Base-by-base conservation (phyloP, 2,797 vertebrate genomes). In the Anniella stebbinsi region DNA sequence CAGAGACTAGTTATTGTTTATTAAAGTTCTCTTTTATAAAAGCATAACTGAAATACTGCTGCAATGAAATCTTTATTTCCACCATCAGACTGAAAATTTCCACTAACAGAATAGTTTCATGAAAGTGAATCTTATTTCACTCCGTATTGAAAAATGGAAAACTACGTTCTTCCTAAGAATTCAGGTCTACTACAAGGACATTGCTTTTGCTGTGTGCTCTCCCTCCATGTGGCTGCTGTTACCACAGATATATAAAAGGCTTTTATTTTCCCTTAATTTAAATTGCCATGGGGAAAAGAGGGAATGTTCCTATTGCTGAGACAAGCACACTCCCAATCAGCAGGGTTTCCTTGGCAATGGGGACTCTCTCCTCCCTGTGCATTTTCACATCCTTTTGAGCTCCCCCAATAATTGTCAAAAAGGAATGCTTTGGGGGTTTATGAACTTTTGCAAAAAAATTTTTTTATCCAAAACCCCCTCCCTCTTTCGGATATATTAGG, bases 131-230 rank as follows among this genome's bases (percentile, higher is more conserved):
- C 45, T 30, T 17, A 28, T 76, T 92, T 36, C 89, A 80, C 80
- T 70, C n/a, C 80, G 23, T 30, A 60, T 4, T 92, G 48, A 38
- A 91, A 90, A 86, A 88, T n/a, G 41, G 77, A 95, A 92, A 54
- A 36, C 33, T 84, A 54, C 73, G 0, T 0, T 85, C 33, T 93
- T 28, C 84, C 81, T 48, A 66, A 87, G 41, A 92, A 89, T 75
- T 0, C 41, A 45, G 80, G 6, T 82, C 81, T 51, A 89, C 0
- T 0, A 0, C 28, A 41, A 77, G 1, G 67, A 63, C 86, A 93
- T 90, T 84, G 92, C 87, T 86, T 1, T 87, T 69, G 1, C 78
- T 93, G 45, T 82, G 91, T 25, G 30, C 75, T 83, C 4, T 70
- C 18, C 15, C n/a, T 76, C 57, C 36, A 63, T 84, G 67, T 83